Evolutionary conservation across 2,113 vertebrate species (phyloP).

Genomic region (Brienomyrus brachyistius): DNA sequence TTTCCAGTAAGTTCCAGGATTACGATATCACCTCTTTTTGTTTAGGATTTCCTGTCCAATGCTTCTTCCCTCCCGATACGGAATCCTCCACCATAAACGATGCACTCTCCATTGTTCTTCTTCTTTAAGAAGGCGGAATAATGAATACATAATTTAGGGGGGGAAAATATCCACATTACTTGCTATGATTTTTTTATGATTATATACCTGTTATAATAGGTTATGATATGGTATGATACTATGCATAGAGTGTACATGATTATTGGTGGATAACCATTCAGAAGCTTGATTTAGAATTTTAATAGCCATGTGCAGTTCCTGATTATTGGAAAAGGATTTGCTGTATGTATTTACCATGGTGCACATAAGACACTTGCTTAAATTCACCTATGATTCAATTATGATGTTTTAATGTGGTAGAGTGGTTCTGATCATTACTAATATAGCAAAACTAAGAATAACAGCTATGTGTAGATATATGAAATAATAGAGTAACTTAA

Average conservation of each 20-base stretch:
- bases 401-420: background rate
- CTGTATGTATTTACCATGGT: background rate
- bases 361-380: background rate
- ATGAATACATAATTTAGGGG: background rate
- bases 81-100: conserved; percentile 34
- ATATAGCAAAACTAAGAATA: background rate
- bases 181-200: background rate
- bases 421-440: background rate
- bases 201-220: background rate
- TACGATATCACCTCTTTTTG: conserved; percentile 36
- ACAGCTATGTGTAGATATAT: background rate
- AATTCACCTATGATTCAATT: background rate
- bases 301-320: conserved; percentile 51
- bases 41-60: conserved; percentile 20
- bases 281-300: conserved; percentile 67
- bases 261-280: conserved; percentile 59
- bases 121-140: conserved; percentile 7
- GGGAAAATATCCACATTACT: conserved; percentile 3
- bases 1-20: conserved; percentile 29
- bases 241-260: conserved; percentile 53
- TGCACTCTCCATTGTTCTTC: conserved; percentile 23
- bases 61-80: background rate
- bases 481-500: background rate
- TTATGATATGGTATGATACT: conserved; percentile 51
- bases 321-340: conserved; percentile 46